Conservation (phyloP, 2,797 vertebrate genomes). For the Amniataba percoides region DNA sequence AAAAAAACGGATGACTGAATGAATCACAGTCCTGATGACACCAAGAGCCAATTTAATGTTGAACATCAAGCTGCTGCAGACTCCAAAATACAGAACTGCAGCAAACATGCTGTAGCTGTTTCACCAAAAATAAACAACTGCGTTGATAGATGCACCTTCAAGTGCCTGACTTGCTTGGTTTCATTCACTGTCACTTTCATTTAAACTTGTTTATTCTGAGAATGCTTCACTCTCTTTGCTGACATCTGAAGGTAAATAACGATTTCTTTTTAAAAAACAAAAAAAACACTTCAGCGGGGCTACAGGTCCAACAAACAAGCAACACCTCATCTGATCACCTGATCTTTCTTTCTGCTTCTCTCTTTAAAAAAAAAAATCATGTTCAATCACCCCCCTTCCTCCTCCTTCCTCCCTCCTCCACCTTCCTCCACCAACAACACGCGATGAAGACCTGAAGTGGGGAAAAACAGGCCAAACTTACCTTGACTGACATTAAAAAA, state of each 20-base stretch:
- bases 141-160: neutral
- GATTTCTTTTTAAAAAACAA: neutral
- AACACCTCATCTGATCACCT: constrained; percentile 20
- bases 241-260: constrained; percentile 2
- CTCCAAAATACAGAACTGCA: neutral
- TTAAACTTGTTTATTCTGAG: neutral
- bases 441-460: constrained; percentile 8
- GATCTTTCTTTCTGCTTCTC: constrained; percentile 5
- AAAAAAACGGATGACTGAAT: neutral
- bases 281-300: constrained; percentile 29
- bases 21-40: neutral
- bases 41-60: neutral
- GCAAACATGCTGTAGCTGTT: neutral
- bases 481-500: constrained; percentile 87
- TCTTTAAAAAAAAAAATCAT: neutral
- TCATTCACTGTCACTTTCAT: neutral
- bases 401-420: too few species aligned
- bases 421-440: too few species aligned
- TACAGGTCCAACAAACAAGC: constrained; percentile 51
- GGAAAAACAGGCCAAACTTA: constrained; percentile 78
- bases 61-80: neutral
- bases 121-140: constrained; percentile 15
- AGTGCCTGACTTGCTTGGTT: too few species aligned
- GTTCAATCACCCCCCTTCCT: neutral
- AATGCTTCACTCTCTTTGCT: neutral